Percentiles rank a stretch among this genome's conserved stretches.
phyloP scores from a whole-genome alignment of 2,888 invertebrate species.

The Cheilosia impressa region DNA sequence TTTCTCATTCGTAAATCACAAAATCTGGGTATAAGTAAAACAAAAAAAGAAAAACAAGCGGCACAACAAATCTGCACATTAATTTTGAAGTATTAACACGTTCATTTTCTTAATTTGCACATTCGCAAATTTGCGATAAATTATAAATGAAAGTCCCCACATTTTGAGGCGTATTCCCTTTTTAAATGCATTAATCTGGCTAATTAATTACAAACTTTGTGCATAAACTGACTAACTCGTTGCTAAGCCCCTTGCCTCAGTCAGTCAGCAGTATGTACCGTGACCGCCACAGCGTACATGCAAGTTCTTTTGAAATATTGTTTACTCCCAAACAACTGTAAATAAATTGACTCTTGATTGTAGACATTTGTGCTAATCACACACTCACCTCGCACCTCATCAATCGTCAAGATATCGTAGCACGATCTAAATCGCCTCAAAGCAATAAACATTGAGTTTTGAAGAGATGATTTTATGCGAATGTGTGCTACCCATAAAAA shows the following conservation, averaged over 20 bases:
- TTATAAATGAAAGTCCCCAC: conserved; percentile 1
- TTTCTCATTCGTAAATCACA: conserved; percentile 8
- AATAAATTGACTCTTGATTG: conserved; percentile 23
- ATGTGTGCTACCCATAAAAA: conserved; percentile 6
- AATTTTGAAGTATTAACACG: conserved; percentile 38
- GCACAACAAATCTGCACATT: conserved; percentile 14
- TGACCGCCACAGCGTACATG: too few species aligned
- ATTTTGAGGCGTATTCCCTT: conserved; percentile 15
- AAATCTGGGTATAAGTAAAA: conserved; percentile 38
- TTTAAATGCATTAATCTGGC: conserved; percentile 31
- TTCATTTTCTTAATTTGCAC: not conserved
- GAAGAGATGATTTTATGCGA: not conserved
- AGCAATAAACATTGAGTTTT: conserved; percentile 17
- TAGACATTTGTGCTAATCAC: conserved; percentile 23
- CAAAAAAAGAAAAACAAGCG: not conserved
- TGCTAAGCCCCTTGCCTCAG: not conserved
- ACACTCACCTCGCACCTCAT: conserved; percentile 22
- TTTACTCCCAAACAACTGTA: conserved; percentile 21
- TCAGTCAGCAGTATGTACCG: too few species aligned
- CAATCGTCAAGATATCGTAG: conserved; percentile 34
- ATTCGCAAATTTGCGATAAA: not conserved
- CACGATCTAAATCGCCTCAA: conserved; percentile 23
- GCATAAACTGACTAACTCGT: not conserved
- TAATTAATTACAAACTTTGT: conserved; percentile 42
- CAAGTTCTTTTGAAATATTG: conserved; percentile 11